Conservation (phyloP, 1,140 invertebrate genomes). For the Epicauta chinensis region DNA sequence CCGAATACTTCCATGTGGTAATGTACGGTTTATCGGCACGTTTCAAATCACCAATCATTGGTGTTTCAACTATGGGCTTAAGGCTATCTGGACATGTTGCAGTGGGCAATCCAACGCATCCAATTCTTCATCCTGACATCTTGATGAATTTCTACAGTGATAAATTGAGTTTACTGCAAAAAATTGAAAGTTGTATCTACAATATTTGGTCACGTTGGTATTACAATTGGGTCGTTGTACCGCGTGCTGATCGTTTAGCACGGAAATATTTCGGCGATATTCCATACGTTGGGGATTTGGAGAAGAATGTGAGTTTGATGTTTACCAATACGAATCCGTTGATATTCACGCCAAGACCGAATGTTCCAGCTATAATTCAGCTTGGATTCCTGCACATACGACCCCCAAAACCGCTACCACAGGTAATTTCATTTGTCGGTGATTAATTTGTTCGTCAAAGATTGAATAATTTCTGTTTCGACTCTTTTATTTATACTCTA, state of each 20-base stretch:
- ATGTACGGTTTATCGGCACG: conserved; percentile 23
- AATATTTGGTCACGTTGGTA: conserved; percentile 27
- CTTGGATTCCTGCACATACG: conserved; percentile 46
- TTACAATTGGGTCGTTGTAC: conserved; percentile 24
- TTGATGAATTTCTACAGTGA: conserved; percentile 26
- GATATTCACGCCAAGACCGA: conserved; percentile 43
- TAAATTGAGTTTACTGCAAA: conserved; percentile 39
- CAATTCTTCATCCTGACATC: conserved; percentile 41
- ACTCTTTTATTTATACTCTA: too few relatives aligned
- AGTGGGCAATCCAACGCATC: conserved; percentile 42
- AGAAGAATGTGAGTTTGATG: conserved; percentile 46
- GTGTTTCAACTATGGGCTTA: conserved; percentile 18
- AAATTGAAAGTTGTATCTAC: conserved; percentile 30
- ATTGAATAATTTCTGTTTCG: too few relatives aligned
- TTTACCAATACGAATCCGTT: conserved; percentile 47
- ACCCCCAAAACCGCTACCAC: conserved; percentile 38
- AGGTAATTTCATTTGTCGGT: conserved; percentile 20
- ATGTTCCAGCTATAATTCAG: conserved; percentile 44
- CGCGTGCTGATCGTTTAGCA: conserved; percentile 32
- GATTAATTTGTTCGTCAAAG: too few relatives aligned
- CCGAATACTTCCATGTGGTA: conserved; percentile 28
- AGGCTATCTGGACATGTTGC: conserved; percentile 12
- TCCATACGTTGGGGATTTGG: conserved; percentile 45
- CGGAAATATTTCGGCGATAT: conserved; percentile 42
- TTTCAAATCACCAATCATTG: conserved; percentile 32